Percentiles rank a stretch among this genome's conserved stretches.
Conservation (phyloP, 2,888 invertebrate species). For the Schizaphis graminum region DNA sequence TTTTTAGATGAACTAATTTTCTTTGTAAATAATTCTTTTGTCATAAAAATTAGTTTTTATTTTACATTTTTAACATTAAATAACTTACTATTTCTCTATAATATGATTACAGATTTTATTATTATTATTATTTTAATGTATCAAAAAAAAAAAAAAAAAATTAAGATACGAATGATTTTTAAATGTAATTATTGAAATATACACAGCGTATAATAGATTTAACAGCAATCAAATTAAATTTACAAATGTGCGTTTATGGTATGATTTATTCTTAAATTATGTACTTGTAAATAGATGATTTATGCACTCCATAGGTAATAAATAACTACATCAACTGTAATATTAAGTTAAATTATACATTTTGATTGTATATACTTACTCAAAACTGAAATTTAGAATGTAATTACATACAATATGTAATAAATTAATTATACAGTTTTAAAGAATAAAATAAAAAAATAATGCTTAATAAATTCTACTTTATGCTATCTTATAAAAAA, state of each 20-base stretch:
- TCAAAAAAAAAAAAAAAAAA: not conserved
- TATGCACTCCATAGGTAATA: not conserved
- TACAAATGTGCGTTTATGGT: not conserved
- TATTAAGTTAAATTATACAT: not conserved
- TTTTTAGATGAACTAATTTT: not conserved
- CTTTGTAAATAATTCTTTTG: not conserved
- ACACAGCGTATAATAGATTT: not conserved
- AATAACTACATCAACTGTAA: not conserved
- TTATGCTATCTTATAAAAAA: too few species aligned
- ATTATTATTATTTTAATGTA: not conserved
- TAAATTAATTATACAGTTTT: too few species aligned
- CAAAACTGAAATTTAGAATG: too few species aligned
- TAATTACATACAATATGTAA: too few species aligned
- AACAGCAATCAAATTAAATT: not conserved
- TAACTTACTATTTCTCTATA: not conserved
- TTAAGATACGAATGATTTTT: not conserved
- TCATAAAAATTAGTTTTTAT: not conserved
- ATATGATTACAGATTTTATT: not conserved
- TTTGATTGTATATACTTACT: not conserved
- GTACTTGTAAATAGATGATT: not conserved
- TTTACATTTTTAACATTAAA: not conserved
- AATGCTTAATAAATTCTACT: too few species aligned
- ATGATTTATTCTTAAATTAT: not conserved
- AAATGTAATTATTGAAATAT: not conserved
- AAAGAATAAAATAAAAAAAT: too few species aligned